Conservation (phyloP, 1,140 invertebrate genomes). For the Rhagoletis pomonella region DNA sequence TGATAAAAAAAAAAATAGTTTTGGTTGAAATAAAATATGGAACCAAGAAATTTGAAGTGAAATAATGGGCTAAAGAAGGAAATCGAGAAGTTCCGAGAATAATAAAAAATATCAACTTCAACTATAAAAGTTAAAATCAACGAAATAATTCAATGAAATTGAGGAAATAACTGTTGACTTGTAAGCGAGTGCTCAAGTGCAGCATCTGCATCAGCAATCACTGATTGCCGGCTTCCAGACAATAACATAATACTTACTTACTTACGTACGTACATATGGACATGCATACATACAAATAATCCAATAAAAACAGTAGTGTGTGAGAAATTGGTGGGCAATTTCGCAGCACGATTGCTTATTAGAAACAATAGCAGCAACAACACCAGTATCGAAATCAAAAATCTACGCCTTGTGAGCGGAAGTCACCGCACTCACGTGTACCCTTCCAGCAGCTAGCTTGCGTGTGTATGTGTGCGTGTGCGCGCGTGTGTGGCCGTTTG, state of each 20-base stretch:
- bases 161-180: not conserved
- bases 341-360: not conserved
- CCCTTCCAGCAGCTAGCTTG: not conserved
- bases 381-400: not conserved
- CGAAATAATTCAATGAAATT: not conserved
- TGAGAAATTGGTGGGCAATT: not conserved
- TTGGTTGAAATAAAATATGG: not conserved
- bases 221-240: slow-evolving; percentile 36
- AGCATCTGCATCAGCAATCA: slow-evolving; percentile 6
- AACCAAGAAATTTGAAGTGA: not conserved
- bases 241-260: not conserved
- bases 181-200: not conserved
- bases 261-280: not conserved
- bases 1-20: slow-evolving; percentile 5
- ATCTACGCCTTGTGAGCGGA: slow-evolving; percentile 37
- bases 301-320: slow-evolving; percentile 23
- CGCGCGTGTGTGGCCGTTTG: slow-evolving; percentile 65
- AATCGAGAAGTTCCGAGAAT: not conserved
- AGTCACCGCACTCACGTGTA: slow-evolving; percentile 48
- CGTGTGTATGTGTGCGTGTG: slow-evolving; percentile 35
- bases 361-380: slow-evolving; percentile 38
- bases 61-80: not conserved
- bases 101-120: not conserved
- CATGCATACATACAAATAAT: slow-evolving; percentile 14
- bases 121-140: not conserved